Evolutionary conservation across 2,797 vertebrate species (phyloP), one percentile per base, ranked within the genome.

Genomic region (Mionectes olivaceus): DNA sequence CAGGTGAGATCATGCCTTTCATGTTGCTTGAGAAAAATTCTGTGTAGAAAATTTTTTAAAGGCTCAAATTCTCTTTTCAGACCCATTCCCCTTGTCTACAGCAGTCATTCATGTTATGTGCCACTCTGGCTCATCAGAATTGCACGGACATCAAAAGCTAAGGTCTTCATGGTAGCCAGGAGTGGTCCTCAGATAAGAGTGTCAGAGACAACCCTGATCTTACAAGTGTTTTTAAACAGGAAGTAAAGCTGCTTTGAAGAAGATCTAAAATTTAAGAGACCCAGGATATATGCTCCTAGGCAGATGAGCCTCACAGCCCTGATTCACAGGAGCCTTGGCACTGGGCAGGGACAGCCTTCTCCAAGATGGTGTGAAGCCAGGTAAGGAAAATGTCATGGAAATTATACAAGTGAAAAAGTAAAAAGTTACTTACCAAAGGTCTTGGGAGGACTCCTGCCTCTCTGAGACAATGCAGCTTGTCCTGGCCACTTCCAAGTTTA

Each of bases 311-410:
- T 11, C 28, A 65, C 11, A 73, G 47, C 12, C 32, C 3, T 19
- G 1, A 19, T 39, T 69, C 65, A 65, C 9, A 13, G 65, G 37
- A 88, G 24, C 32, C 19, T 68, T 3, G 4, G 27, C 24, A 19
- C 21, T 47, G 19, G 52, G 19, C 30, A 68, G 19, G 17, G 41
- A 12, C 27, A 49, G 4, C 13, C 43, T 80, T 63, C 60, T 76
- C 22, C 4, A 2, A 61, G n/a, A 35, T 0, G 2, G 1, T 32
- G 39, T 65, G 23, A 76, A 73, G n/a, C 3, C 2, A 4, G 25
- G 15, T 57, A 53, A 90, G 33, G 52, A 76, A 41, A 6, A n/a
- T 16, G 8, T 21, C 21, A 21, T 41, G 41, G 47, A 69, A 83
- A 69, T 59, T 1, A 27, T 11, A 5, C 13, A 79, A 50, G 19